phyloP scores from a whole-genome alignment of 1,140 invertebrate genomes.

The Hyphantria cunea region DNA sequence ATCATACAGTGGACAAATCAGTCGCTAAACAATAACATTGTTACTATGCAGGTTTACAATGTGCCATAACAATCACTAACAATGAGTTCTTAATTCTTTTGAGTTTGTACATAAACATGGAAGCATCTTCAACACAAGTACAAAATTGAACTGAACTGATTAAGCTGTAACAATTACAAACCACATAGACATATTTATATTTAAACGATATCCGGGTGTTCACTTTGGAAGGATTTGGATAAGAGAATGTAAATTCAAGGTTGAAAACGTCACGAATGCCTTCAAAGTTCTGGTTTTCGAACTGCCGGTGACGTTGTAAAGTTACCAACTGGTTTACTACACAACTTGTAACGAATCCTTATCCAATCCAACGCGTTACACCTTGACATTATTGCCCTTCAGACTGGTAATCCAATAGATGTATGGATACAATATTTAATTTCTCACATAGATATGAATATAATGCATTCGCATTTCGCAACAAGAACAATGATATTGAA shows the following conservation, averaged over 20 bases:
- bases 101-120: no score
- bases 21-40: slow-evolving; percentile 20
- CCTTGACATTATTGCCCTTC: slow-evolving; percentile 59
- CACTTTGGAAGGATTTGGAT: slow-evolving; percentile 19
- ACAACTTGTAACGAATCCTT: slow-evolving; percentile 19
- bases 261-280: slow-evolving; percentile 23
- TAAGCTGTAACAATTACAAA: slow-evolving; percentile 11
- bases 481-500: slow-evolving; percentile 12
- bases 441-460: slow-evolving; percentile 38
- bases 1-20: not conserved
- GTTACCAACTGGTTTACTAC: slow-evolving; percentile 4
- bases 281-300: not conserved
- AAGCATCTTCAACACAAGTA: slow-evolving; percentile 4
- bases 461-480: slow-evolving; percentile 15
- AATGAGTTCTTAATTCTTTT: no score
- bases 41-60: not conserved
- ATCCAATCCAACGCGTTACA: slow-evolving; percentile 45
- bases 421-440: slow-evolving; percentile 43
- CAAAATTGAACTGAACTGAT: slow-evolving; percentile 9
- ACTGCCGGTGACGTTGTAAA: slow-evolving; percentile 6
- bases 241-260: slow-evolving; percentile 36
- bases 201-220: slow-evolving; percentile 12
- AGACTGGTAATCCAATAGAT: slow-evolving; percentile 54
- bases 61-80: no score
- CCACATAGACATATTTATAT: not conserved